These are phyloP conservation scores for Epinotia bilunana DNA, from an alignment of 2,888 invertebrate species.

Conservation along the genomic window DNA sequence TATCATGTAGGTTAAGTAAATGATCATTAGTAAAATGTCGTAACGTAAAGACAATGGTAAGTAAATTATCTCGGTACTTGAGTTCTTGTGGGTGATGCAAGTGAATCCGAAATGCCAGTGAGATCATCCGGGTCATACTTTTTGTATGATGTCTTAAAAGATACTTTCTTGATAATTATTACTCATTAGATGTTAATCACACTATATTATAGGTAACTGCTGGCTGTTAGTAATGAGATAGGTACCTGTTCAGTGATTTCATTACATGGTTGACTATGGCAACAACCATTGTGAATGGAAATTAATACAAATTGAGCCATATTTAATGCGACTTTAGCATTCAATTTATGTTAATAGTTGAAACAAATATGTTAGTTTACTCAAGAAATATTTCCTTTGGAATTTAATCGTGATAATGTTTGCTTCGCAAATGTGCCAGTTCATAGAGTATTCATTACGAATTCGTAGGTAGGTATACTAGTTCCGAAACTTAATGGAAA, in stretches of 20 bases:
- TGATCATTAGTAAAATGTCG: constrained; percentile 25
- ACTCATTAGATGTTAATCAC: constrained; percentile 10
- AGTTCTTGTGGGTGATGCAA: constrained; percentile 11
- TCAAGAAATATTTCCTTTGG: constrained; percentile 17
- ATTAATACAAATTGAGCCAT: background rate
- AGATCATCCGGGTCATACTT: constrained; percentile 43
- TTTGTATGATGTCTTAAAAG: background rate
- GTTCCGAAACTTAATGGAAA: background rate
- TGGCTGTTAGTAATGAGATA: background rate
- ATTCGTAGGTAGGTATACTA: background rate
- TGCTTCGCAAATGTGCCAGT: constrained; percentile 6
- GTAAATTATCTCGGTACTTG: constrained; percentile 27
- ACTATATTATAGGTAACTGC: background rate
- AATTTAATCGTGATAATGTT: constrained; percentile 17
- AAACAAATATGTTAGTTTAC: constrained; percentile 8
- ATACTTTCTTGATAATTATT: constrained; percentile 28
- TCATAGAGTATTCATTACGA: background rate
- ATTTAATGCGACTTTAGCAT: constrained; percentile 8
- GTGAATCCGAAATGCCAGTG: constrained; percentile 43
- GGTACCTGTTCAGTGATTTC: background rate
- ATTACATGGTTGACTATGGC: constrained; percentile 5
- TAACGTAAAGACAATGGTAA: constrained; percentile 32
- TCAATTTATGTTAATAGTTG: constrained; percentile 4
- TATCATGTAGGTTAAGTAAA: constrained; percentile 39
- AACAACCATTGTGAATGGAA: constrained; percentile 2